Conservation (phyloP, 2,888 invertebrate species). For the Harpalus rufipes region DNA sequence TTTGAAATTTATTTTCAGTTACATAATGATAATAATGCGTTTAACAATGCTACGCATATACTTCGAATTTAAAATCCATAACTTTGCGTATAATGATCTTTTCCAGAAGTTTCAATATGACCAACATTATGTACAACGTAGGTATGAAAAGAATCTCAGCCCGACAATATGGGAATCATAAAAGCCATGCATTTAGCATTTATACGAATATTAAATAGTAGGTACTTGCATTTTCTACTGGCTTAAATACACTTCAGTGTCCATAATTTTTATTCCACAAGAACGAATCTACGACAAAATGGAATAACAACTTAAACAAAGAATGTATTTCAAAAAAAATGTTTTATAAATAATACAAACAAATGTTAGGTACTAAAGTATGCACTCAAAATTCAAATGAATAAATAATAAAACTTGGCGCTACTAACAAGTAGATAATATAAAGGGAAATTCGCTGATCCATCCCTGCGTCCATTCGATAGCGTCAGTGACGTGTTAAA, state of each 20-base stretch:
- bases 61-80: constrained; percentile 14
- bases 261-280: not conserved
- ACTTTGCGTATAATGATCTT: not conserved
- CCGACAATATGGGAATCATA: constrained; percentile 3
- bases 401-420: not conserved
- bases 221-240: constrained; percentile 4
- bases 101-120: not conserved
- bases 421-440: not conserved
- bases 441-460: not conserved
- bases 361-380: no score
- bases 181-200: constrained; percentile 21
- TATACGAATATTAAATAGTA: constrained; percentile 16
- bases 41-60: not conserved
- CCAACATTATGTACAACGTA: not conserved
- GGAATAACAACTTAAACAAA: not conserved
- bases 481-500: constrained; percentile 16
- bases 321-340: no score
- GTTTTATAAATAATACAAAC: no score
- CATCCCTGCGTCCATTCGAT: constrained; percentile 2
- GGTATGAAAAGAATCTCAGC: not conserved
- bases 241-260: not conserved
- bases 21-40: no score
- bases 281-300: constrained; percentile 5
- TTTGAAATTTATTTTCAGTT: no score
- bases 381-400: no score